Evolutionary conservation across 1,140 invertebrate genomes (phyloP).

Genomic region (Dryas iulia): DNA sequence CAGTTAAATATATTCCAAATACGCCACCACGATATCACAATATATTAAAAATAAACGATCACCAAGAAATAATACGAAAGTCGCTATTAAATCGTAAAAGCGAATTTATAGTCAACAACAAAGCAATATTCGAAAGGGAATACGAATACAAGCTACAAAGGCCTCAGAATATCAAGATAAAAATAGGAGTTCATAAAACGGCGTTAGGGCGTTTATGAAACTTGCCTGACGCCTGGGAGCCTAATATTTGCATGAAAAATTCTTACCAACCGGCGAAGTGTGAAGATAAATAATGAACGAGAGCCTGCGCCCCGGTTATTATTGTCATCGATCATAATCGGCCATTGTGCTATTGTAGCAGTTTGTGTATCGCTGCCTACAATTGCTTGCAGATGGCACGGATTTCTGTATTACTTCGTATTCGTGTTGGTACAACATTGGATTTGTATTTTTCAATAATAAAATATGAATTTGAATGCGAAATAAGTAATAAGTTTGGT

Average conservation of each 20-base stretch:
- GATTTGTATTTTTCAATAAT: background rate
- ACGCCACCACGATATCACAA: background rate
- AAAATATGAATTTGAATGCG: background rate
- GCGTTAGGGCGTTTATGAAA: slow-evolving; percentile 38
- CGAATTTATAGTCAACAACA: slow-evolving; percentile 31
- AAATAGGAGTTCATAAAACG: slow-evolving; percentile 40
- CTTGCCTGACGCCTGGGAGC: slow-evolving; percentile 35
- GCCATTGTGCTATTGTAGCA: slow-evolving; percentile 33
- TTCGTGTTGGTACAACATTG: background rate
- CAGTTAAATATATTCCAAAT: too few species aligned
- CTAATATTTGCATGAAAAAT: slow-evolving; percentile 65
- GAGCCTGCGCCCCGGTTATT: slow-evolving; percentile 48
- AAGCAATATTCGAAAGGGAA: slow-evolving; percentile 31
- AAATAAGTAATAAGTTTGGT: background rate
- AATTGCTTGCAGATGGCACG: slow-evolving; percentile 29
- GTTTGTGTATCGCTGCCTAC: slow-evolving; percentile 22
- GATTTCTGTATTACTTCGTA: background rate
- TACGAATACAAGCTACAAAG: slow-evolving; percentile 23
- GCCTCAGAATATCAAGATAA: slow-evolving; percentile 30
- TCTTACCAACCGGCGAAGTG: slow-evolving; percentile 48
- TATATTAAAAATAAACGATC: slow-evolving; percentile 5
- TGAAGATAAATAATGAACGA: slow-evolving; percentile 61
- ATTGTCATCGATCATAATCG: slow-evolving; percentile 58
- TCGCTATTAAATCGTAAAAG: slow-evolving; percentile 24
- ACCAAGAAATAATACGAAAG: slow-evolving; percentile 7